A percentile compares a stretch with the other conserved stretches of the same genome.
Evolutionary conservation across 2,888 invertebrate genomes (phyloP).

Genomic region (Candidula unifasciata): DNA sequence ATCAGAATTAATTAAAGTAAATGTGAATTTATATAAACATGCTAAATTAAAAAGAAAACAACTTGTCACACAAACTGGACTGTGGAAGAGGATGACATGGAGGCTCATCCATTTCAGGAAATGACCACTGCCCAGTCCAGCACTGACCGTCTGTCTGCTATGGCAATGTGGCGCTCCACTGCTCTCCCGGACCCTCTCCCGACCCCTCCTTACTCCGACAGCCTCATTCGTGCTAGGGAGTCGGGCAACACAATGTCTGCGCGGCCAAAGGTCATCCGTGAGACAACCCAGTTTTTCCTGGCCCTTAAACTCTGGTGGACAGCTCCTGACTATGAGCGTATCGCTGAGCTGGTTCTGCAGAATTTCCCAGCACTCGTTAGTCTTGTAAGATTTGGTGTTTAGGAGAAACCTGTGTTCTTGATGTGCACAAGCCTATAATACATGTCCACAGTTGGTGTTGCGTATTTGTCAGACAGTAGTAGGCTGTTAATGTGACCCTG

Average conservation of each 20-base stretch:
- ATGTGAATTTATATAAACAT: neutral
- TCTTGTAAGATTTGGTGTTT: conserved; percentile 53
- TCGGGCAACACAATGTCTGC: conserved; percentile 55
- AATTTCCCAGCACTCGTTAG: conserved; percentile 54
- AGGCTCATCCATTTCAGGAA: conserved; percentile 51
- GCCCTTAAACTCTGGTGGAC: conserved; percentile 57
- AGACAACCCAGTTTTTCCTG: conserved; percentile 57
- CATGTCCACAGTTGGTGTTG: conserved; percentile 25
- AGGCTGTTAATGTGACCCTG: neutral
- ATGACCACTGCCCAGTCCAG: conserved; percentile 40
- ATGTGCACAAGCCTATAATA: conserved; percentile 21
- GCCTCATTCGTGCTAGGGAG: conserved; percentile 53
- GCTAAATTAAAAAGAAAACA: neutral
- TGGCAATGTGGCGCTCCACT: conserved; percentile 58
- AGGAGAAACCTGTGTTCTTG: conserved; percentile 39
- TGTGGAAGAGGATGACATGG: conserved; percentile 42
- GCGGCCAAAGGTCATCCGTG: conserved; percentile 56
- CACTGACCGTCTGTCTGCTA: conserved; percentile 56
- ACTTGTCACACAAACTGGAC: conserved; percentile 13
- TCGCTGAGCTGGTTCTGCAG: conserved; percentile 56
- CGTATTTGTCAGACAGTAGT: conserved; percentile 3
- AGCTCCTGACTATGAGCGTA: conserved; percentile 56
- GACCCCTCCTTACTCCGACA: conserved; percentile 55
- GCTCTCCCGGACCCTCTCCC: conserved; percentile 56
- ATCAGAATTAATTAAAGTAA: no score